Percentiles rank a stretch among this genome's conserved stretches.
These are phyloP conservation scores for Apis mellifera DNA, from an alignment of 1,140 invertebrate genomes.

Conservation along the genomic window Amel_HAv3.1 CM009934.2:9173501-9174000, in stretches of 20 bases:
- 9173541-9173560: slow-evolving; percentile 39
- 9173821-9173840: no score
- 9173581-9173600: slow-evolving; percentile 55
- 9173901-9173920: no score
- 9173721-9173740: no score
- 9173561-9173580: slow-evolving; percentile 48
- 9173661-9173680: slow-evolving; percentile 23
- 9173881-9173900: no score
- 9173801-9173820: no score
- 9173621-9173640: slow-evolving; percentile 47
- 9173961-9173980: no score
- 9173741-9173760: slow-evolving; percentile 18
- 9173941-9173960: no score
- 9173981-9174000: neutral
- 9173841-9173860: no score
- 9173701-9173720: slow-evolving; percentile 12
- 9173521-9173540: slow-evolving; percentile 12
- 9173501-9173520: slow-evolving; percentile 54
- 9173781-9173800: neutral
- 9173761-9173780: neutral
- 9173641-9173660: slow-evolving; percentile 13
- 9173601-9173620: slow-evolving; percentile 45
- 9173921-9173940: no score
- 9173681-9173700: slow-evolving; percentile 38
- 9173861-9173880: no score